A percentile compares a stretch with the other conserved stretches of the same genome.
phyloP scores from a whole-genome alignment of 2,888 invertebrate species.

The Sinohyriopsis cumingii region DNA sequence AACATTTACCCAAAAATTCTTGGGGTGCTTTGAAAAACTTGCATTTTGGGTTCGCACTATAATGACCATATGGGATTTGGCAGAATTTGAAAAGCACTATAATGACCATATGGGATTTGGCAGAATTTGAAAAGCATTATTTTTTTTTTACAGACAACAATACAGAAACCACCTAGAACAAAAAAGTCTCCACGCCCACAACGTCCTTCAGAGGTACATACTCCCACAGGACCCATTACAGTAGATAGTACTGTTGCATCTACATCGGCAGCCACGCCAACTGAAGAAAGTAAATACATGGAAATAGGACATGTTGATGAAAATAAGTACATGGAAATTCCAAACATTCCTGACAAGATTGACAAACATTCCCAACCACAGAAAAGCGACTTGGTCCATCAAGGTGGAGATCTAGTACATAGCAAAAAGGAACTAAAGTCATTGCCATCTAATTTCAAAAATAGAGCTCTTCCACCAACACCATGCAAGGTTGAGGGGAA shows the following conservation, averaged over 20 bases:
- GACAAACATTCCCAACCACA: too few species aligned
- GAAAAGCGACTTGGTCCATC: too few species aligned
- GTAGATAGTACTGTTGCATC: conserved; percentile 5
- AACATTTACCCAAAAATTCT: too few species aligned
- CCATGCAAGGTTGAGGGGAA: too few species aligned
- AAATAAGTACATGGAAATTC: conserved; percentile 33
- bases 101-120: background rate
- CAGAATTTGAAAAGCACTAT: background rate
- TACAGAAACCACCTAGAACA: conserved; percentile 53
- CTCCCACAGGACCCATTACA: background rate
- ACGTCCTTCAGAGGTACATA: conserved; percentile 10
- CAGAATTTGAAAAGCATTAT: background rate
- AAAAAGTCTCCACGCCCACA: conserved; percentile 37
- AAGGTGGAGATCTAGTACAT: too few species aligned
- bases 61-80: too few species aligned
- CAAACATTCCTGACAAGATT: conserved; percentile 14
- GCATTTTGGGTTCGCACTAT: too few species aligned
- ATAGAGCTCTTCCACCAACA: too few species aligned
- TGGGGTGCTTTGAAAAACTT: too few species aligned
- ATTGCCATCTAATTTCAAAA: too few species aligned
- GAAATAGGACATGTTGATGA: conserved; percentile 14
- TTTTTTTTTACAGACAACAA: conserved; percentile 33
- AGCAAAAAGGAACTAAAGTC: too few species aligned
- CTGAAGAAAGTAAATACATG: conserved; percentile 24
- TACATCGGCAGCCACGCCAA: conserved; percentile 19